Evolutionary conservation across 2,113 vertebrate genomes (phyloP), one percentile per base, ranked within the genome.

Genomic region (Pholis gunnellus): DNA sequence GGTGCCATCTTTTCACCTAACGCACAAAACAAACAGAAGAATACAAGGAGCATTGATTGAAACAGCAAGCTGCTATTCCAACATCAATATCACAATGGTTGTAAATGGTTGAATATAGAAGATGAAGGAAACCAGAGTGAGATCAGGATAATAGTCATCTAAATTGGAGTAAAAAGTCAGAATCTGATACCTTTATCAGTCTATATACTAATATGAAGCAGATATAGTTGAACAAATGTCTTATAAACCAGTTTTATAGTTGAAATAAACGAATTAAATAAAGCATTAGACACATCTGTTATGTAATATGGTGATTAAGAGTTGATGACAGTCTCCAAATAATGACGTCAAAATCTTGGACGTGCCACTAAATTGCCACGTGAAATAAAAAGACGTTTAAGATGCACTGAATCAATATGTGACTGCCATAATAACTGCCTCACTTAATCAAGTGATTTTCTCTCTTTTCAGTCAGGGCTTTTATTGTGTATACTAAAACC

Each of bases 1-100:
- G 92, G 78, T 7, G 90, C 66, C 93, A 93, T 94, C 66, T 84
- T 90, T 87, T 94, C 91, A 70, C 80, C 95, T 95, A 64, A 67
- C 4, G 38, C 42, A 56, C 29, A 79, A 75, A 54, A 78, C 20
- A 67, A 64, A 84, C 34, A 54, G 25, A 61, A 69, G 1, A 66
- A 64, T 9, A 61, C 2, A 13, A 1, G 34, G 27, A 42, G 20
- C 38, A 0, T 22, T 75, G 22, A 59, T 64, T 4, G 10, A 40
- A 79, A 60, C 1, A 48, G 7, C 3, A 9, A 13, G 10, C 5
- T 36, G 13, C 13, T 56, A 63, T 64, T 79, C 38, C 38, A 59
- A 56, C 65, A 52, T 61, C 2, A 54, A 36, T 17, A 64, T 72
- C 40, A 46, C 6, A 15, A 11, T 1, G 27, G 14, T 6, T 56